Evolutionary conservation across 2,113 vertebrate genomes (phyloP), one percentile per base, ranked within the genome.

Genomic region (Nothoprocta pentlandii): DNA sequence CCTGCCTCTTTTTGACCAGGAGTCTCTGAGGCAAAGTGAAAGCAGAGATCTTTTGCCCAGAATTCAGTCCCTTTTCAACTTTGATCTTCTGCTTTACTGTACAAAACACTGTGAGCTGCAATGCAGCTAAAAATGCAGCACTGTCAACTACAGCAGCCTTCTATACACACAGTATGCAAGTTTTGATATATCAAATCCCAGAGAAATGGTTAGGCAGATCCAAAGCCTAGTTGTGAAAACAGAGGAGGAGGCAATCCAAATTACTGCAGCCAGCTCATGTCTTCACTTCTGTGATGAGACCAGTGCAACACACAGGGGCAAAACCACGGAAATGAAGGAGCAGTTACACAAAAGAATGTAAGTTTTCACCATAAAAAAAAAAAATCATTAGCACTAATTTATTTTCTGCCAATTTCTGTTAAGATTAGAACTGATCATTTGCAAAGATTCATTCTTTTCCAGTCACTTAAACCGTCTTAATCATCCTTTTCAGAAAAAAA

Each of bases 161-260:
- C 79, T 76, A 21, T 69, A 34, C 56, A 12, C 1, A 0, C 44
- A 49, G 4, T 82, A 63, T 26, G 3, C 59, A 68, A 94, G 34
- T 54, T 80, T 36, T 92, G 89, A 34, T 41, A 95, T n/a, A 41
- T 59, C 59, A 79, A n/a, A 36, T 74, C 75, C 83, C 59, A 42
- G 10, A 69, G n/a, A 68, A 77, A n/a, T 7, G 8, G 5, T 91
- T 20, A 5, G 1, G 1, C 5, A 71, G n/a, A 79, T 16, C 0
- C n/a, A 26, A 41, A 78, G n/a, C n/a, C 21, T 1, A 3, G 10
- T 8, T 0, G 0, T 5, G 26, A 42, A 82, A 75, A 93, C 5
- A 4, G 22, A 80, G 16, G 20, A n/a, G 47, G n/a, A 53, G 49
- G 34, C 14, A 85, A 74, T 25, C 69, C 54, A 71, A 77, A 28